Conservation (phyloP, 1,140 invertebrate genomes). For the Mizuhopecten yessoensis region DNA sequence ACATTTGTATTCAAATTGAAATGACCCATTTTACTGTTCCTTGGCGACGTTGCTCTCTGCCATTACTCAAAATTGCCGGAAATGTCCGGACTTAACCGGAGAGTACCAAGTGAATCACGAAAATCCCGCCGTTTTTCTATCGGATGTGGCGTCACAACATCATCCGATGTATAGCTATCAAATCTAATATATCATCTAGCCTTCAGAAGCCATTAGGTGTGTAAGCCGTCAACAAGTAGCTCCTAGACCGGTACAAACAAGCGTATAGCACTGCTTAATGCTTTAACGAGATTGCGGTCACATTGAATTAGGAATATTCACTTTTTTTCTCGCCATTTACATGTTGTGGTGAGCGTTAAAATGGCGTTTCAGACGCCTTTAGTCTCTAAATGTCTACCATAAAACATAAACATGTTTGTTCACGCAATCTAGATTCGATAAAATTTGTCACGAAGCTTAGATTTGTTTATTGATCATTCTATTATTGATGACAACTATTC, state of each 20-base stretch:
- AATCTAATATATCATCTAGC: constrained; percentile 26
- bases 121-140: not conserved
- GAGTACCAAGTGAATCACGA: not conserved
- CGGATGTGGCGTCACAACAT: not conserved
- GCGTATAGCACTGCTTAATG: not conserved
- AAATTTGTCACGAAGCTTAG: not conserved
- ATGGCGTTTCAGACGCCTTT: not conserved
- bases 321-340: constrained; percentile 6
- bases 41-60: no score
- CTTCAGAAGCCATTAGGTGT: not conserved
- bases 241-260: constrained; percentile 18
- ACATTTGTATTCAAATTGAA: no score
- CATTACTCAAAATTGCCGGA: constrained; percentile 1
- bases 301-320: constrained; percentile 11
- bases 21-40: no score
- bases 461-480: not conserved
- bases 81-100: no score
- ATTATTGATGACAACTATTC: not conserved
- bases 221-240: not conserved
- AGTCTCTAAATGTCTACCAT: not conserved
- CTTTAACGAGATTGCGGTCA: constrained; percentile 9
- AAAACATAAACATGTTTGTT: constrained; percentile 2
- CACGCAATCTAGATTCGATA: constrained; percentile 5
- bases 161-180: not conserved
- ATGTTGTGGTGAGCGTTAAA: constrained; percentile 24